Base-by-base conservation (phyloP, 92 coral and sea anemone species). In the Bergia sp. region DNA sequence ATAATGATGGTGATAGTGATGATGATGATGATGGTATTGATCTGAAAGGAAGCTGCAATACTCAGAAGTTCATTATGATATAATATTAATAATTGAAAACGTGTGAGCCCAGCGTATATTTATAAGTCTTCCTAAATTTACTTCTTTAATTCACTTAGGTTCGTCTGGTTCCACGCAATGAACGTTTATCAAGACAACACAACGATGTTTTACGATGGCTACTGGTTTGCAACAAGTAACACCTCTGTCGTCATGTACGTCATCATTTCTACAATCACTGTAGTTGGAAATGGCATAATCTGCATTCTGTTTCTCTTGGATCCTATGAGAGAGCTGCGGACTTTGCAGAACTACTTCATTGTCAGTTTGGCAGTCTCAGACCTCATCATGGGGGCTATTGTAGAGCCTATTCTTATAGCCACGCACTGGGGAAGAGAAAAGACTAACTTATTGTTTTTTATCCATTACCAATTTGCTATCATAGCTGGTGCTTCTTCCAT, bases 301-400 rank as follows among this genome's bases (percentile, higher is more conserved):
- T 92, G 95, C 86, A 85, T 85, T 50, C 92, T 95, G 44, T 94
- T 92, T 64, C 77, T 90, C 38, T 69, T 76, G 76, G 96, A 94
- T 81, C 96, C 96, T 3, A 89, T 89, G 76, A 85, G 86, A 13
- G 93, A 92, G 78, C 91, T 94, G 37, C 81, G 95, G 36, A 87
- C 96, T 8, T 72, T 92, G 21, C 96, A 94, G 76, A 92, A 94
- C 53, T 94, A 94, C 85, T 94, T 85, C 80, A 92, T 94, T 44
- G 86, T 94, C 29, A 94, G 90, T 80, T 55, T 94, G 65, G 96
- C 95, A 4, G 85, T 94, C 61, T 92, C 95, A 16, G 96, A 94
- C 71, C 93, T 94, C 47, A 40, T 90, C 12, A 94, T 94, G 96
- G 96, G 96, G 38, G 76, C 90, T 42, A 87, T 92, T 40, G 89